phyloP scores from a whole-genome alignment of 1,140 invertebrate genomes.

The Drosophila quadrilineata region DNA sequence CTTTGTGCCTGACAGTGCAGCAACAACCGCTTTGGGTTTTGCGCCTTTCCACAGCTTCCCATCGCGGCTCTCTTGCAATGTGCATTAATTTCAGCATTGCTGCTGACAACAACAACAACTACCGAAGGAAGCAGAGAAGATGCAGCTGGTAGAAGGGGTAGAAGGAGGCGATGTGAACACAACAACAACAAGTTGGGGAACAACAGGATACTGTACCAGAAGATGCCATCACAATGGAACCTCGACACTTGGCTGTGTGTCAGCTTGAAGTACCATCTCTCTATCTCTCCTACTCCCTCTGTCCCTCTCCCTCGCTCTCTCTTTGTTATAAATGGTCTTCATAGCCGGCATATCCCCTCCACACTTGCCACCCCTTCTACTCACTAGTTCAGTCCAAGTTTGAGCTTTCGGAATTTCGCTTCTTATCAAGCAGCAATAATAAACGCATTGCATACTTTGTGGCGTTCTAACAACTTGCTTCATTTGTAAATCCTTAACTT shows the following conservation, averaged over 20 bases:
- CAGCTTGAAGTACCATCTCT: constrained; percentile 46
- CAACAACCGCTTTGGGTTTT: constrained; percentile 39
- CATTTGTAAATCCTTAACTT: neutral
- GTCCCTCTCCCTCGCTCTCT: no score
- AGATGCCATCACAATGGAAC: constrained; percentile 39
- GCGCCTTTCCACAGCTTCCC: constrained; percentile 22
- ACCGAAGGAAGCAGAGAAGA: neutral
- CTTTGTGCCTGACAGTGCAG: constrained; percentile 63
- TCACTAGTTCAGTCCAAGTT: no score
- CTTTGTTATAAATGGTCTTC: constrained; percentile 66
- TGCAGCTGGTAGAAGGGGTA: constrained; percentile 12
- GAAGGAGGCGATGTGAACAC: no score
- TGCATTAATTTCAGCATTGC: constrained; percentile 71
- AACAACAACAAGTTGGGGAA: no score
- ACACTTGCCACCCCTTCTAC: neutral
- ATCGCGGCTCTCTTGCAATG: constrained; percentile 20
- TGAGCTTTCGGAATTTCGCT: constrained; percentile 51
- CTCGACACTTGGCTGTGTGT: constrained; percentile 46
- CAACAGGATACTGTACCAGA: constrained; percentile 10
- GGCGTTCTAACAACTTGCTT: constrained; percentile 3
- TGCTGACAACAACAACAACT: neutral
- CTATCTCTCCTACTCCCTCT: no score
- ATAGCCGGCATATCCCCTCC: constrained; percentile 15
- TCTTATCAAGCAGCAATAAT: constrained; percentile 53
- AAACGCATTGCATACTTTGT: constrained; percentile 37